Percentiles rank a stretch among this genome's conserved stretches.
phyloP scores from a whole-genome alignment of 1,140 invertebrate species.

The Ephestia elutella region DNA sequence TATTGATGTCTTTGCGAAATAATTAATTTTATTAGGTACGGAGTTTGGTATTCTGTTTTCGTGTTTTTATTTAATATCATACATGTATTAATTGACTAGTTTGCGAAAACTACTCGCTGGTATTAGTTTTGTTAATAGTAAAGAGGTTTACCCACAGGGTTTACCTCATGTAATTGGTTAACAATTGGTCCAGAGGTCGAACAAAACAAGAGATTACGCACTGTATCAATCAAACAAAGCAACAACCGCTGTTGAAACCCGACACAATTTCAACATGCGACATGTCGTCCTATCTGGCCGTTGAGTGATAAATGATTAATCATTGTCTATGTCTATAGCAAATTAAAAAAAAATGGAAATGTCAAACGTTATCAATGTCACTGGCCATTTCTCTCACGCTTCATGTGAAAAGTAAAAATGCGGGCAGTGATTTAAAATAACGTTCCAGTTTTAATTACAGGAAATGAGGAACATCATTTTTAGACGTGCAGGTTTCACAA shows the following conservation, averaged over 20 bases:
- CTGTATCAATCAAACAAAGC: slow-evolving; percentile 66
- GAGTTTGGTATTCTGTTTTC: background rate
- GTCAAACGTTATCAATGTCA: background rate
- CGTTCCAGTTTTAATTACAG: background rate
- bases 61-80: too few species aligned
- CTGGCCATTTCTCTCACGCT: background rate
- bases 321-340: background rate
- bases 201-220: slow-evolving; percentile 61
- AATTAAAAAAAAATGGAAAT: background rate
- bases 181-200: slow-evolving; percentile 46
- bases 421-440: background rate
- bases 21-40: slow-evolving; percentile 13
- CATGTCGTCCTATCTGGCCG: slow-evolving; percentile 45
- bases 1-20: slow-evolving; percentile 12
- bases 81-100: too few species aligned
- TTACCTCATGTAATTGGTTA: slow-evolving; percentile 25
- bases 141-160: background rate
- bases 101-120: background rate
- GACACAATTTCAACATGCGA: slow-evolving; percentile 56
- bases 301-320: slow-evolving; percentile 5
- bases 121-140: background rate
- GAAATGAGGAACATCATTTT: background rate
- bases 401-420: background rate
- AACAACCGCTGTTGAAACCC: slow-evolving; percentile 61
- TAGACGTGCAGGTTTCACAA: background rate